phyloP scores from a whole-genome alignment of 2,888 invertebrate genomes.

The Drosophila picticornis region DNA sequence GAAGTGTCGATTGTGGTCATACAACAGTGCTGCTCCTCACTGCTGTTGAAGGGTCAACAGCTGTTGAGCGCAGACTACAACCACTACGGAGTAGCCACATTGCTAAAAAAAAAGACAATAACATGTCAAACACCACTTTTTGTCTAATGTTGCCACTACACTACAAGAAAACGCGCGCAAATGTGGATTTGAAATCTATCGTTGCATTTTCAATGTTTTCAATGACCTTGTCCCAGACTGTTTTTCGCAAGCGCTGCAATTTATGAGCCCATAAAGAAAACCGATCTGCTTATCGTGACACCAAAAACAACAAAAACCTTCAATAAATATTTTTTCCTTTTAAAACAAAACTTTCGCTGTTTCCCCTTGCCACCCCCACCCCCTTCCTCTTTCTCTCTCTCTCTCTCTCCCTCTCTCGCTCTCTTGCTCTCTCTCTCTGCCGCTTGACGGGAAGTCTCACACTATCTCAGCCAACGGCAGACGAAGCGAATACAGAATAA shows the following conservation, averaged over 20 bases:
- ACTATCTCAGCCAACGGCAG: slow-evolving; percentile 69
- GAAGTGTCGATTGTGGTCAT: neutral
- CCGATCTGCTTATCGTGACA: slow-evolving; percentile 19
- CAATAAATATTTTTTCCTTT: slow-evolving; percentile 49
- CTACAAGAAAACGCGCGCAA: slow-evolving; percentile 14
- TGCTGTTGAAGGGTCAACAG: slow-evolving; percentile 6
- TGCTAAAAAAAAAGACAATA: neutral
- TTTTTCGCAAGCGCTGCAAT: slow-evolving; percentile 13
- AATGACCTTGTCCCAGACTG: slow-evolving; percentile 28
- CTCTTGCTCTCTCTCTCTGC: neutral
- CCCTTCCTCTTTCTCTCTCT: neutral
- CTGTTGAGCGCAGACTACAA: slow-evolving; percentile 21
- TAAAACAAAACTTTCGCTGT: slow-evolving; percentile 62
- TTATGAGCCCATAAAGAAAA: slow-evolving; percentile 27
- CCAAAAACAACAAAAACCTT: slow-evolving; percentile 37
- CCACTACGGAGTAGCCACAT: slow-evolving; percentile 8
- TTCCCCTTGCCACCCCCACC: slow-evolving; percentile 25
- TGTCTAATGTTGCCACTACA: slow-evolving; percentile 23
- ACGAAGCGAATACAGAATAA: slow-evolving; percentile 72
- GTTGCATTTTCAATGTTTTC: neutral
- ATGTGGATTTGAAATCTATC: slow-evolving; percentile 4
- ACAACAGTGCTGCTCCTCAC: neutral
- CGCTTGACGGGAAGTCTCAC: slow-evolving; percentile 66
- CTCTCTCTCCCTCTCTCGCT: neutral
- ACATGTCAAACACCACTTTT: neutral